Conservation (phyloP, 2,888 invertebrate genomes). For the Noctuana brunneofusca region DNA sequence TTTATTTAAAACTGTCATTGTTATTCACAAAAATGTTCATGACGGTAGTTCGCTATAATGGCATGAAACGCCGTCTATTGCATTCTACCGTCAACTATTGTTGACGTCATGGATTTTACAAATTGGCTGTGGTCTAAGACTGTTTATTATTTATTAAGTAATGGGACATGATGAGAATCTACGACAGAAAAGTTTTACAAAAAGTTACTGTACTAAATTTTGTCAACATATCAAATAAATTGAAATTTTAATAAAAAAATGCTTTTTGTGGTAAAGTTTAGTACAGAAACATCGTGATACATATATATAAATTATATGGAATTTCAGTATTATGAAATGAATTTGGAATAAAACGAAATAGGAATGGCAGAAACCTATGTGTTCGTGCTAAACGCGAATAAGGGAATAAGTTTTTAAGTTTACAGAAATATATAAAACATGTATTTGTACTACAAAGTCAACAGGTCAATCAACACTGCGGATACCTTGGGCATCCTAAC, state of each 20-base stretch:
- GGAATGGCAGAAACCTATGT: constrained; percentile 43
- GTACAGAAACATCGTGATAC: constrained; percentile 42
- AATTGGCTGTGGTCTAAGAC: constrained; percentile 45
- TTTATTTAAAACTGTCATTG: not conserved
- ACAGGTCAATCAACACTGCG: constrained; percentile 77
- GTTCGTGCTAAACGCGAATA: constrained; percentile 56
- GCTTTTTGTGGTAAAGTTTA: constrained; percentile 42
- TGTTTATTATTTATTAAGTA: constrained; percentile 37
- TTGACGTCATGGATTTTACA: constrained; percentile 47
- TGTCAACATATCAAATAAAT: not conserved
- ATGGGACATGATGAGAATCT: constrained; percentile 49
- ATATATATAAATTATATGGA: constrained; percentile 31
- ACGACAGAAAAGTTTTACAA: constrained; percentile 37
- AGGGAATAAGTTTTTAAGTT: constrained; percentile 80
- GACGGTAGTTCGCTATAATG: constrained; percentile 17
- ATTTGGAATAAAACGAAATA: constrained; percentile 35
- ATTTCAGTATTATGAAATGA: constrained; percentile 33
- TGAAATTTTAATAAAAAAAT: not conserved
- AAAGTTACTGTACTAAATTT: constrained; percentile 35
- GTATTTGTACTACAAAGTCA: constrained; percentile 65
- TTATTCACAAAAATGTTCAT: constrained; percentile 23
- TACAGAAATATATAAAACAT: constrained; percentile 66
- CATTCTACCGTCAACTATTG: constrained; percentile 38
- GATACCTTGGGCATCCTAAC: constrained; percentile 81
- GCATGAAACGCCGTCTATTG: constrained; percentile 12